These are phyloP conservation scores for Sebastes diaconus DNA, from an alignment of 2,797 vertebrate genomes.

Conservation along the genomic window DNA sequence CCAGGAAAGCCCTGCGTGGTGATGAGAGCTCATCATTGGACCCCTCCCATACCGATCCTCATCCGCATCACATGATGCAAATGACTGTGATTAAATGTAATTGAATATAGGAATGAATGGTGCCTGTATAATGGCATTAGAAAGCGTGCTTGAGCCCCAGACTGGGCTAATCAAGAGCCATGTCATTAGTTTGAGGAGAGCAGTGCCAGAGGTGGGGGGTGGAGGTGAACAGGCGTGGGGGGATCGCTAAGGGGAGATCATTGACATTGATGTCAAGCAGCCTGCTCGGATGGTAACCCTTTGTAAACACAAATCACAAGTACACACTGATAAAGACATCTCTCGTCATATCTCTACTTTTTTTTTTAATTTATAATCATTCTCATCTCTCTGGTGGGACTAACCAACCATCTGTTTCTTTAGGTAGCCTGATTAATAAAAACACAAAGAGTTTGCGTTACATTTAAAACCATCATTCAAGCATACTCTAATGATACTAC, in stretches of 20 bases:
- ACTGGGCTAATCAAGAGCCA: conserved; percentile 70
- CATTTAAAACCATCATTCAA: background rate
- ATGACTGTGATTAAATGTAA: conserved; percentile 84
- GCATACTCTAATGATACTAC: background rate
- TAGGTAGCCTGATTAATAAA: background rate
- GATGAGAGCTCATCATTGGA: conserved; percentile 27
- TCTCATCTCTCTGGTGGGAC: background rate
- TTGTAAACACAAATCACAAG: conserved; percentile 48
- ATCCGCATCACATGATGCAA: conserved; percentile 81
- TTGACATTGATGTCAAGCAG: conserved; percentile 68
- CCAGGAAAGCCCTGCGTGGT: conserved; percentile 18
- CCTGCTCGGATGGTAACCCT: conserved; percentile 53
- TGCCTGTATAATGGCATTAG: conserved; percentile 81
- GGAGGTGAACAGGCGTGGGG: conserved; percentile 38
- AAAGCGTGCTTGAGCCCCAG: conserved; percentile 65
- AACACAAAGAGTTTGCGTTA: background rate
- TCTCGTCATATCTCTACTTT: background rate
- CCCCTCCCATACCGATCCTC: conserved; percentile 45
- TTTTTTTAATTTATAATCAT: background rate
- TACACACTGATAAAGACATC: background rate
- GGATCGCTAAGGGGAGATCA: conserved; percentile 48
- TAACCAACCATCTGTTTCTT: background rate
- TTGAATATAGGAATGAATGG: conserved; percentile 85
- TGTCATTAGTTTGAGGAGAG: conserved; percentile 63
- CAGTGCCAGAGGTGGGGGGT: background rate